A percentile compares a stretch with the other conserved stretches of the same genome.
Evolutionary conservation across 2,888 invertebrate genomes (phyloP).

Genomic region (Ectemnius continuus): DNA sequence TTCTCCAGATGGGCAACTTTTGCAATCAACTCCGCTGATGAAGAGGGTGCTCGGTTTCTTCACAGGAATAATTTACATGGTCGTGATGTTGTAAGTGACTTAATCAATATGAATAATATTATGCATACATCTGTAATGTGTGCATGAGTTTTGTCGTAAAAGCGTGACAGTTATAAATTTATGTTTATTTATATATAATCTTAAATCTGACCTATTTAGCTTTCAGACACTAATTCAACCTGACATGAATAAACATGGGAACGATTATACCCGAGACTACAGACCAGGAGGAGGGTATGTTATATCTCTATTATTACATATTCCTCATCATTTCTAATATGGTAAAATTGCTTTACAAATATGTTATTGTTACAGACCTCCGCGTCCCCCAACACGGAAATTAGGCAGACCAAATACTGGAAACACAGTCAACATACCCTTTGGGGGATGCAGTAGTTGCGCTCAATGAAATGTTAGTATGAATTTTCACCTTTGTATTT

Average conservation of each 20-base stretch:
- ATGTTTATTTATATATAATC: not conserved
- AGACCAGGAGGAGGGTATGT: conserved; percentile 64
- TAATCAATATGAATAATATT: not conserved
- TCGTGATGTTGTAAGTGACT: conserved; percentile 65
- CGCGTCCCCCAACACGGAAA: conserved; percentile 62
- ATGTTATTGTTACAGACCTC: conserved; percentile 51
- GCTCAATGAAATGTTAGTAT: conserved; percentile 29
- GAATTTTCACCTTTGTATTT: not conserved
- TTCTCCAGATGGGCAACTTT: conserved; percentile 57
- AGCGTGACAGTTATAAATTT: not conserved
- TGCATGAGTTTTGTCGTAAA: not conserved
- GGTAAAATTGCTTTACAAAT: not conserved
- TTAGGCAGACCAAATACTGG: conserved; percentile 63
- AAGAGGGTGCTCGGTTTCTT: conserved; percentile 56
- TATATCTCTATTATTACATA: not conserved
- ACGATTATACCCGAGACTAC: conserved; percentile 55
- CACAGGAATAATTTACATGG: conserved; percentile 57
- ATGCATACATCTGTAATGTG: not conserved
- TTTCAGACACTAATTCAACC: conserved; percentile 66
- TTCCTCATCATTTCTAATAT: not conserved
- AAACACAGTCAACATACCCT: conserved; percentile 54
- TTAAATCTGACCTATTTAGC: conserved; percentile 47
- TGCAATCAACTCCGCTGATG: conserved; percentile 55
- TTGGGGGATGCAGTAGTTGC: conserved; percentile 70
- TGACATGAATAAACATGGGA: conserved; percentile 41